phyloP scores from a whole-genome alignment of 2,113 vertebrate genomes.

The Phaethornis superciliosus region DNA sequence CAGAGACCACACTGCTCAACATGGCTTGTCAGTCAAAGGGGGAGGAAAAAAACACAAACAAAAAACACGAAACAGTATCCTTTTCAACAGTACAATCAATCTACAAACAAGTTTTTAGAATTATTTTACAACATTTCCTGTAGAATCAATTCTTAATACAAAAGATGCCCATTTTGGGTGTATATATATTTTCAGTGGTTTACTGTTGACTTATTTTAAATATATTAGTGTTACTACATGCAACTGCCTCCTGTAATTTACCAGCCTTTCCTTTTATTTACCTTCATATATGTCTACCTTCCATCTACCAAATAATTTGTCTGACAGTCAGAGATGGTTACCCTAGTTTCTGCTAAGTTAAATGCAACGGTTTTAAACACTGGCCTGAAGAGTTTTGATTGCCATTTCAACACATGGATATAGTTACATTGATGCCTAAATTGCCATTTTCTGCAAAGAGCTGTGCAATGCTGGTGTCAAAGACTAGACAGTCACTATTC shows the following conservation, averaged over 20 bases:
- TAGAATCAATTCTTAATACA: slow-evolving; percentile 87
- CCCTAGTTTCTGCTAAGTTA: slow-evolving; percentile 73
- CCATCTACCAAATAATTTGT: slow-evolving; percentile 66
- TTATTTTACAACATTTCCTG: slow-evolving; percentile 91
- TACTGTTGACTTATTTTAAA: slow-evolving; percentile 86
- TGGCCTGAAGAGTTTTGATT: slow-evolving; percentile 77
- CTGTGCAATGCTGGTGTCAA: slow-evolving; percentile 99
- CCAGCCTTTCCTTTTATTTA: slow-evolving; percentile 78
- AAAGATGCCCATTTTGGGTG: slow-evolving; percentile 87
- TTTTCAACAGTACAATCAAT: slow-evolving; percentile 87
- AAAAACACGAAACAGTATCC: slow-evolving; percentile 75
- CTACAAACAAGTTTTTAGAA: slow-evolving; percentile 95
- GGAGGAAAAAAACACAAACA: slow-evolving; percentile 60
- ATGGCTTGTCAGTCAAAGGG: slow-evolving; percentile 82
- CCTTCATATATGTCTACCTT: slow-evolving; percentile 73
- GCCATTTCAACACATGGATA: slow-evolving; percentile 96
- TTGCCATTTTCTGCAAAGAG: slow-evolving; percentile 99
- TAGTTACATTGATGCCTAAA: slow-evolving; percentile 99
- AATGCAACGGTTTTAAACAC: slow-evolving; percentile 78
- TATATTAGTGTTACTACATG: slow-evolving; percentile 90
- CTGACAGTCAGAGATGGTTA: slow-evolving; percentile 72
- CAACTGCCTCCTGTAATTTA: slow-evolving; percentile 81
- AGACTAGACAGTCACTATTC: slow-evolving; percentile 99
- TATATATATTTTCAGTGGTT: slow-evolving; percentile 87
- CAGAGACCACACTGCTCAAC: slow-evolving; percentile 68